Evolutionary conservation across 2,888 invertebrate species (phyloP), one percentile per base, ranked within the genome.

Genomic region (Caenorhabditis sp.): DNA sequence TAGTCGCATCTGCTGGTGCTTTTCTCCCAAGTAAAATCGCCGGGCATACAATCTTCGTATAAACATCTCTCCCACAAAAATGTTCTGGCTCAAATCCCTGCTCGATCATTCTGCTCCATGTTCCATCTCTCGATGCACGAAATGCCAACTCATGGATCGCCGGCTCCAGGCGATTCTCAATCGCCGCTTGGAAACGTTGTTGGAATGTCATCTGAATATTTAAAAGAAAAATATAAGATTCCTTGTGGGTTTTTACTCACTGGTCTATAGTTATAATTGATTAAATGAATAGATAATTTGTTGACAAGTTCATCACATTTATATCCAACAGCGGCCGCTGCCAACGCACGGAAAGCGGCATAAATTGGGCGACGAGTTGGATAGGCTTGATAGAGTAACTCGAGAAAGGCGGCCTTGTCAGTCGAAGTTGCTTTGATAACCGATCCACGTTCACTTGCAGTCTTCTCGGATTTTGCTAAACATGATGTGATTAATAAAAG

Each of bases 301-400:
- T 74, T 71, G 27, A 77, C 58, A 59, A 83, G 56, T 0, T 36
- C 49, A 1, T 76, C 68, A 21, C 77, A 74, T 23, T 72, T 52
- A 61, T 76, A 83, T 12, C 70, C 76, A 63, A 77, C 67, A 1
- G 81, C 77, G 1, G 76, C 82, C 25, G 52, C 61, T 14, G 78
- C 43, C 14, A 83, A 60, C n/a, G 67, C 69, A 31, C 76, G 70
- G 63, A 83, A 80, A 4, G 77, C 64, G 10, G 73, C 68, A 64
- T 77, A 77, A 50, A 83, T 65, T 1, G 81, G 78, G 43, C 81
- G 81, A 27, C 80, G 76, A 50, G 76, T 80, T 5, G 78, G 80
- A 63, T 83, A 80, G 20, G 67, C 70, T 49, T 82, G 80, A 54
- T 75, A 74, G 26, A 83, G 73, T 14, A 83, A 66, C 53, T 83